Conservation (phyloP, 2,888 invertebrate genomes). For the Timandra comae region DNA sequence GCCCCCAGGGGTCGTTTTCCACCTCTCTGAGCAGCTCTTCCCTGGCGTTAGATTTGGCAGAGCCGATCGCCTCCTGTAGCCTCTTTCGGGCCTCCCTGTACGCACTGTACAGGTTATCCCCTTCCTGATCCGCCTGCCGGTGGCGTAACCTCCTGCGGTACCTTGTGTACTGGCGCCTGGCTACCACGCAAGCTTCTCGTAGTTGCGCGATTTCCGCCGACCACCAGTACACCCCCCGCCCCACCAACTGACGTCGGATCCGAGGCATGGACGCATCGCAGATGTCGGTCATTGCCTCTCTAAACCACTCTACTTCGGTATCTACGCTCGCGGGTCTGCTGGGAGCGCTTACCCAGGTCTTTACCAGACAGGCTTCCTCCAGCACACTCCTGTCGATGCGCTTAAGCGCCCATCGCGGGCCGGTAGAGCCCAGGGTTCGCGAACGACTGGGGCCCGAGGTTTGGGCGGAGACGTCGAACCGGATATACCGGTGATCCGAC, state of each 20-base stretch:
- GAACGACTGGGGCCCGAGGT: no score
- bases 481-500: constrained; percentile 4
- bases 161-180: no score
- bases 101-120: no score
- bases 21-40: no score
- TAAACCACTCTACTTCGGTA: background rate
- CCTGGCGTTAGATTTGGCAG: no score
- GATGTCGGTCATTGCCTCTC: background rate
- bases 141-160: no score
- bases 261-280: constrained; percentile 5
- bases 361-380: constrained; percentile 12
- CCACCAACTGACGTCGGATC: background rate
- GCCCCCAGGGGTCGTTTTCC: no score
- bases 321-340: background rate
- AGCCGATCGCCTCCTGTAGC: no score
- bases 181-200: background rate
- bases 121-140: no score
- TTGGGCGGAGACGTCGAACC: background rate
- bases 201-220: background rate
- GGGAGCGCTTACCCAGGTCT: constrained; percentile 3
- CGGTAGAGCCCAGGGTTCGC: background rate
- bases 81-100: no score
- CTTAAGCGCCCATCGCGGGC: constrained; percentile 11
- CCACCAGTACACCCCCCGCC: constrained; percentile 4
- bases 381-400: constrained; percentile 5